Base-by-base conservation (phyloP, 2,888 invertebrate genomes). In the Callosobruchus maculatus region DNA sequence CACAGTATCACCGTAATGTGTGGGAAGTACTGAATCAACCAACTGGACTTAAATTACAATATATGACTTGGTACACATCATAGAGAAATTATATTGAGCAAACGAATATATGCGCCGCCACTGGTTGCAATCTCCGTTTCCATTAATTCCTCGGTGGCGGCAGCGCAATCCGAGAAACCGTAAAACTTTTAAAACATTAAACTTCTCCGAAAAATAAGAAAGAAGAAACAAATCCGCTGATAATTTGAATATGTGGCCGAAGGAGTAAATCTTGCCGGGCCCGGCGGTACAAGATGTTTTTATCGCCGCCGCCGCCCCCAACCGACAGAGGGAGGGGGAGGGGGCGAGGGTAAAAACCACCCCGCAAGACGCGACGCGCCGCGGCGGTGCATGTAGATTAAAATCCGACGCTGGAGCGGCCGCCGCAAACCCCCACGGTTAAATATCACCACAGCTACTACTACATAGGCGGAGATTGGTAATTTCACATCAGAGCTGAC, bases 221-320 rank as follows among this genome's bases (percentile, higher is more conserved):
- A 86, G 86, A 87, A 86, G 87, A 88, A 88, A 88, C 87, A 88
- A 88, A 88, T 88, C 88, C 84, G 86, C 85, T 88, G 88, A 88
- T 88, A 88, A 88, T 88, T 88, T 88, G 87, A 87, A 88, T 87
- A 87, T 87, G 87, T 87, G 87, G 85, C 84, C 84, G 85, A 83
- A 85, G 86, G 85, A 87, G 87, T 87, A 87, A 87, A 87, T 87
- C 87, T 87, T 85, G 81, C 49, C 49, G 49, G 49, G n/a, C n/a
- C n/a, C n/a, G n/a, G 49, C 84, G 85, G 85, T 86, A 87, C 87
- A 87, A 87, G 87, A 87, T 87, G 87, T 87, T 87, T 87, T 87
- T 87, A 87, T 87, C 87, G 86, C 85, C 77, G 81, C 49, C 49
- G 49, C 49, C 49, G 9, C 49, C 49, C 4, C 26, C 26, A n/a